phyloP scores from a whole-genome alignment of 2,113 vertebrate genomes.

The Phasianus colchicus region DNA sequence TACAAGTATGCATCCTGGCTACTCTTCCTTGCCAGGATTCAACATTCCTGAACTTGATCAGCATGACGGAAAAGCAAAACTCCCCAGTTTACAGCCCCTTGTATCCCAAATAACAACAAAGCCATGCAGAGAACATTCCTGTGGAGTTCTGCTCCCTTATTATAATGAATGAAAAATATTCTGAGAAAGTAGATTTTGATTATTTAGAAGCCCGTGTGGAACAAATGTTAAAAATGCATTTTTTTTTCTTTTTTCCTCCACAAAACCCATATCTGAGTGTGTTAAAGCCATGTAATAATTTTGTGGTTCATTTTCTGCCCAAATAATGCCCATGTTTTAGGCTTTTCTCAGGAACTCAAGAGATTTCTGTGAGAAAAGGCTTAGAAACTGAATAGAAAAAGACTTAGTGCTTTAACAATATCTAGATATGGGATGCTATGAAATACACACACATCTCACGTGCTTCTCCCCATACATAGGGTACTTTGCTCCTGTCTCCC shows the following conservation, averaged over 20 bases:
- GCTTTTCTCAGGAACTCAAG: background rate
- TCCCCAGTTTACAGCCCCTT: fast-evolving
- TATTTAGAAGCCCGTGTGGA: background rate
- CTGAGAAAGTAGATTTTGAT: background rate
- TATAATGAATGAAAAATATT: background rate
- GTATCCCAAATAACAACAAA: background rate
- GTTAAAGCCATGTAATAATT: background rate
- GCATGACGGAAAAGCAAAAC: background rate
- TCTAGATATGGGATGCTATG: background rate
- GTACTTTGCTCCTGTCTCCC: background rate
- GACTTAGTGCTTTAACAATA: background rate
- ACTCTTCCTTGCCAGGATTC: background rate
- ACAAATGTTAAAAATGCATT: background rate
- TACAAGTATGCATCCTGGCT: background rate
- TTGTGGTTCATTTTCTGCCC: background rate
- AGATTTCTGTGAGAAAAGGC: background rate
- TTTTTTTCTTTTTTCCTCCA: fast-evolving
- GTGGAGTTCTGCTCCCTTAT: background rate
- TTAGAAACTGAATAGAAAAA: background rate
- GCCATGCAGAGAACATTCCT: background rate
- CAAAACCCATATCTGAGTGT: background rate
- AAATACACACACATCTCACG: background rate
- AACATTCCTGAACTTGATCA: background rate
- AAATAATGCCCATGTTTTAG: background rate
- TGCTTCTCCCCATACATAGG: background rate